Conservation (phyloP, 2,113 vertebrate species). For the Probosciger aterrimus region DNA sequence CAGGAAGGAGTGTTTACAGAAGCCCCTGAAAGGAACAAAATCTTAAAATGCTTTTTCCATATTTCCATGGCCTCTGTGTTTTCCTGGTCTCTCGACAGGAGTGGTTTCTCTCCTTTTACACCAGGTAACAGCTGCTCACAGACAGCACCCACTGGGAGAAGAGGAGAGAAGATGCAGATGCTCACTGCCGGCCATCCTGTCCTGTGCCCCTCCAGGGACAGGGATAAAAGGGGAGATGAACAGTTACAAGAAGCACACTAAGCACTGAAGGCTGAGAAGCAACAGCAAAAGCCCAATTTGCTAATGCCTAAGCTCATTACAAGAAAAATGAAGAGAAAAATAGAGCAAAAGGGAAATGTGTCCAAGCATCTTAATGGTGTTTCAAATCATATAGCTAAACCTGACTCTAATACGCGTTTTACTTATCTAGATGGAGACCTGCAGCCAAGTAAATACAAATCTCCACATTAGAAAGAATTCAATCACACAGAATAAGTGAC, state of each 20-base stretch:
- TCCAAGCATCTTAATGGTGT: background rate
- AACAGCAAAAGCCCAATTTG: rapidly evolving
- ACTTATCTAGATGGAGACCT: background rate
- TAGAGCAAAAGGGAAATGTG: background rate
- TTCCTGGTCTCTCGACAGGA: background rate
- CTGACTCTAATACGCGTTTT: background rate
- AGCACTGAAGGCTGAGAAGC: background rate
- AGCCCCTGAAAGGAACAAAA: background rate
- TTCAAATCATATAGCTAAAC: background rate
- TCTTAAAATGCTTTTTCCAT: background rate
- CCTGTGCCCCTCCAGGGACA: background rate
- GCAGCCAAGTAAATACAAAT: background rate
- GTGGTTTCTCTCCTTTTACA: background rate
- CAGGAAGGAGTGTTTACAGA: background rate
- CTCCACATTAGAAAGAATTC: background rate
- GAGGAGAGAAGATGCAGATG: background rate
- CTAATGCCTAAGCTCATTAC: background rate
- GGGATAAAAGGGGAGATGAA: background rate
- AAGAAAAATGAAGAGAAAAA: background rate
- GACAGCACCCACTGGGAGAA: rapidly evolving
- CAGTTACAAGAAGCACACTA: background rate
- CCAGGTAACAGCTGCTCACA: background rate
- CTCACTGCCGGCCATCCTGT: background rate
- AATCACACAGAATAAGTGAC: background rate
- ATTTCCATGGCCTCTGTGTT: background rate